Evolutionary conservation across 2,797 vertebrate genomes (phyloP), one percentile per base, ranked within the genome.

Genomic region (Neomorphus geoffroyi): DNA sequence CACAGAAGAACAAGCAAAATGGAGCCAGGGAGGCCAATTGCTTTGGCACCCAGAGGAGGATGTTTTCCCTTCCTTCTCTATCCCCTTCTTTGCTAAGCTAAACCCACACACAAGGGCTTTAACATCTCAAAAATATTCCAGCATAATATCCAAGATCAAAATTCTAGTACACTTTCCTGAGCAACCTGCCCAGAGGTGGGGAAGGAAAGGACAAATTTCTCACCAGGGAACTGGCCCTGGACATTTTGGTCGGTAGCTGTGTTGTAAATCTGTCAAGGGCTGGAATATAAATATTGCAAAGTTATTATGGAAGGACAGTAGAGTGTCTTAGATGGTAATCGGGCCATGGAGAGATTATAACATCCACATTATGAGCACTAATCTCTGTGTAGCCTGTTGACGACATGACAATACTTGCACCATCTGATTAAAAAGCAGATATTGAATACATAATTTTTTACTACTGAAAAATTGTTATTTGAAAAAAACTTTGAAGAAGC

Each of bases 271-370:
- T 57, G 62, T 57, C 32, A 70, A 82, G 64, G 1, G 12, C 30
- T 22, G 54, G 51, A 78, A 92, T 21, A 86, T 26, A 94, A 92
- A 93, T 46, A 84, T 37, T 72, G 46, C 79, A 72, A 57, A 86
- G 62, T 85, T 93, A 88, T 65, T 80, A 67, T 1, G 1, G 80
- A 92, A 92, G 65, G 85, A 64, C 54, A 84, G 66, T 1, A 27
- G 43, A 64, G 73, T 57, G 61, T 80, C 80, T 93, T 24, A 58
- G 72, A 66, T 28, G 54, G 74, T 84, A 94, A 95, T 62, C 2
- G 1, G 89, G 87, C 89, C 94, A 94, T 0, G 10, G 28, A 80
- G 91, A 92, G 94, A 97, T 96, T 88, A 93, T 45, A 88, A 86
- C 2, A 27, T 80, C 64, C 91, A 71, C 50, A 54, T 78, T 66